Evolutionary conservation across 2,113 vertebrate genomes (phyloP), one percentile per base, ranked within the genome.

Genomic region (Tamias sibiricus): DNA sequence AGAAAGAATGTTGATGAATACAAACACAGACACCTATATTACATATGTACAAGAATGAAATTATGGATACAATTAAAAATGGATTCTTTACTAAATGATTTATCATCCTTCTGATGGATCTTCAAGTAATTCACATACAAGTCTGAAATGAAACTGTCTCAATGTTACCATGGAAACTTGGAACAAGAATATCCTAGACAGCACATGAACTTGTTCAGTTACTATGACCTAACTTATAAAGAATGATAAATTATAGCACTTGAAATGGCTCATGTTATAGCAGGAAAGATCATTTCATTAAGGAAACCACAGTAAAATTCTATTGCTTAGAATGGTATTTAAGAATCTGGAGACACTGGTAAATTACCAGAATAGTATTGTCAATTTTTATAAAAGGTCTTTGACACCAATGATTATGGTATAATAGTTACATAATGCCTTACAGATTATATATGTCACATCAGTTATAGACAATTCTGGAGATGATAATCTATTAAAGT

Each of bases 371-470:
- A 88, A 94, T 42, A 92, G 85, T 86, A 80, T 30, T 95, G 88
- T 97, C 95, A 97, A 64, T 83, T 97, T 95, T 96, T 96, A 97
- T 94, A 94, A 97, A 96, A 97, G 92, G 95, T 90, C 97, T 88
- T 71, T 97, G 97, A 97, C 95, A 97, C 87, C 69, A 94, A 95
- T 97, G 97, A 97, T 97, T 97, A 98, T 85, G 81, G 96, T 95
- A 10, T 96, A 96, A 97, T 92, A 96, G 97, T 97, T 94, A 96
- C 81, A 97, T 64, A 96, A 96, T 97, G 85, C 90, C 77, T 88
- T 97, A 94, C 96, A 94, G 95, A 95, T 97, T 97, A 95, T 95
- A 88, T 96, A 96, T 98, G 97, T 97, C 97, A 98, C 94, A 97
- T 92, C 94, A 86, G 92, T 92, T 95, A 96, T 83, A 97, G 97